These are phyloP conservation scores for Melanophora roralis DNA, from an alignment of 2,888 invertebrate genomes.

Conservation along the genomic window DNA sequence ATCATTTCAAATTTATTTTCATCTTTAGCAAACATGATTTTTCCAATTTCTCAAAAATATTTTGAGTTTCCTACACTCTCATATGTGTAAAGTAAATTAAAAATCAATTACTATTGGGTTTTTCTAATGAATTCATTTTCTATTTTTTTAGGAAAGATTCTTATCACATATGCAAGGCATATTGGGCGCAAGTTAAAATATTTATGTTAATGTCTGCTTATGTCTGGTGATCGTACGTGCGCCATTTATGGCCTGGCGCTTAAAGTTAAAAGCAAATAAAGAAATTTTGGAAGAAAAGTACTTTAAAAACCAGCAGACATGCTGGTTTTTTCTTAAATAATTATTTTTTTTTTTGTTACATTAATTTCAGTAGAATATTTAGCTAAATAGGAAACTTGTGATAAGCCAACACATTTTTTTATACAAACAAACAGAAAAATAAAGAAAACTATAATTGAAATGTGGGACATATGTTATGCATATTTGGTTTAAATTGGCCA, in stretches of 20 bases:
- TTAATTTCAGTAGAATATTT: neutral
- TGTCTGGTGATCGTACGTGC: neutral
- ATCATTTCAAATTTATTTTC: too few species aligned
- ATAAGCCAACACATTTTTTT: slow-evolving; percentile 2
- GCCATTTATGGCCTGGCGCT: slow-evolving; percentile 40
- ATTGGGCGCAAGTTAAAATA: neutral
- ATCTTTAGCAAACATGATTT: neutral
- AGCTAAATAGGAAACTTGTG: neutral
- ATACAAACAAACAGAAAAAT: neutral
- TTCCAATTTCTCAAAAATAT: slow-evolving; percentile 10
- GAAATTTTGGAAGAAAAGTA: slow-evolving; percentile 2
- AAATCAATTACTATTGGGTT: neutral
- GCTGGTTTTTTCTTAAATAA: neutral
- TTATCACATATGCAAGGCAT: slow-evolving; percentile 6
- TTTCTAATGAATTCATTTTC: neutral
- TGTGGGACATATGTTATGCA: slow-evolving; percentile 40
- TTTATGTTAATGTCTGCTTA: neutral
- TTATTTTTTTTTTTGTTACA: neutral
- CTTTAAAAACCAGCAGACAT: slow-evolving; percentile 42
- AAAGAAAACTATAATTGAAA: slow-evolving; percentile 11
- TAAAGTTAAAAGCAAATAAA: neutral
- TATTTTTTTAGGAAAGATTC: neutral
- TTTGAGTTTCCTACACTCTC: neutral
- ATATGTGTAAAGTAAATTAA: neutral
- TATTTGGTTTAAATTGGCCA: too few species aligned